phyloP scores from a whole-genome alignment of 2,113 vertebrate genomes.

The Rousettus leschenaultii region DNA sequence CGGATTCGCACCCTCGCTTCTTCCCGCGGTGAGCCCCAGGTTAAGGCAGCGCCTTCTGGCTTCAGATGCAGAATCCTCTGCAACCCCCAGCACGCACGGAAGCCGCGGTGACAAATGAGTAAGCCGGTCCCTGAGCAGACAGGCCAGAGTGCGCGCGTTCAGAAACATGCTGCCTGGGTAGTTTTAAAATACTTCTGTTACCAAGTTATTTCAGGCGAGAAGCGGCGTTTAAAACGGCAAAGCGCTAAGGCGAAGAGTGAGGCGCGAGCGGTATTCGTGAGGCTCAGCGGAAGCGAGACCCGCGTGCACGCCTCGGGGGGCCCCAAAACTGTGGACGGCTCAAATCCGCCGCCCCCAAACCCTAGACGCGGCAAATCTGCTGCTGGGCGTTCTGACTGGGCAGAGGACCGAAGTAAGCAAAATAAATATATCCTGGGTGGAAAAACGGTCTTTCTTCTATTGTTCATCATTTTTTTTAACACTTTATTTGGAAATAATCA shows the following conservation, averaged over 20 bases:
- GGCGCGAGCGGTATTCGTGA: rapidly evolving
- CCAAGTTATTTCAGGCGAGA: not conserved
- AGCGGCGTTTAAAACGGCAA: not conserved
- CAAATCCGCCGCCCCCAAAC: not conserved
- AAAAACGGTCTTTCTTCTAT: not conserved
- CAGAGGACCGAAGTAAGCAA: rapidly evolving
- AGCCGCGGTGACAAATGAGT: not conserved
- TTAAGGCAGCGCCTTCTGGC: too few relatives aligned
- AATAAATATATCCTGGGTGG: rapidly evolving
- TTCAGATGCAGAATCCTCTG: too few relatives aligned
- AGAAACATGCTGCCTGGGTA: rapidly evolving
- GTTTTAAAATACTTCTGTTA: too few relatives aligned
- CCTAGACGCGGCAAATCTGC: too few relatives aligned
- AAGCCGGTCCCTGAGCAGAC: too few relatives aligned
- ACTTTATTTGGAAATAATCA: not conserved
- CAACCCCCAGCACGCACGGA: not conserved
- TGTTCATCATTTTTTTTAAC: not conserved
- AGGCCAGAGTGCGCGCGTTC: rapidly evolving
- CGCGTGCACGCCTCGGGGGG: too few relatives aligned
- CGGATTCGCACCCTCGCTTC: not conserved
- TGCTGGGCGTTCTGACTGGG: rapidly evolving
- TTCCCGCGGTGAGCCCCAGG: not conserved
- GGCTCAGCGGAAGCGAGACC: too few relatives aligned
- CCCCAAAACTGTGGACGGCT: too few relatives aligned
- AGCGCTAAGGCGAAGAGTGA: rapidly evolving